Conservation (phyloP, 2,888 invertebrate species). For the Callinectes sapidus region DNA sequence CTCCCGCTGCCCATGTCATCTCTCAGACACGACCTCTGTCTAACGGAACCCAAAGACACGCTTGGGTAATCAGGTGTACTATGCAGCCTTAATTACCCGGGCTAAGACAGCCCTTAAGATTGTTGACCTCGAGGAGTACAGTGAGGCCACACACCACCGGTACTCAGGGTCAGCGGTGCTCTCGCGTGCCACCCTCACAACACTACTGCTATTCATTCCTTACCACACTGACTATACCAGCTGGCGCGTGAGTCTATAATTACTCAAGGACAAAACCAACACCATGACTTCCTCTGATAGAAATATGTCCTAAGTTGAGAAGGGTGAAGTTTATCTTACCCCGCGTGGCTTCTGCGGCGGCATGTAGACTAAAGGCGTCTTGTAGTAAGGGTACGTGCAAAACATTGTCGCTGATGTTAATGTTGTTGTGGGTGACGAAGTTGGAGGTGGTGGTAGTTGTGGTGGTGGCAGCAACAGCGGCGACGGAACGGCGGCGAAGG, state of each 20-base stretch:
- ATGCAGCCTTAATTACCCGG: not conserved
- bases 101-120: not conserved
- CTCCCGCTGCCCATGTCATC: not conserved
- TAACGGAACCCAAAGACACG: not conserved
- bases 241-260: not conserved
- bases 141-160: not conserved
- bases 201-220: conserved; percentile 27
- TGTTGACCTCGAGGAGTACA: not conserved
- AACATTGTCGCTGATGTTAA: conserved; percentile 48
- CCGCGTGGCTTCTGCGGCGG: conserved; percentile 57
- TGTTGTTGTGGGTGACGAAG: not conserved
- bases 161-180: not conserved
- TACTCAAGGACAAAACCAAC: not conserved
- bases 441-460: not conserved
- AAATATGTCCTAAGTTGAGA: not conserved
- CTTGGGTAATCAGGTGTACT: not conserved
- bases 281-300: not conserved
- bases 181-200: conserved; percentile 22
- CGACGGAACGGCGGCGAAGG: not conserved
- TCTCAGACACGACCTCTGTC: not conserved
- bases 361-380: conserved; percentile 62
- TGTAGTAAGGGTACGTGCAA: conserved; percentile 65
- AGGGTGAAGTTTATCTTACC: conserved; percentile 50
- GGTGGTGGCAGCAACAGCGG: not conserved
- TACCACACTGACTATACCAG: not conserved